These are phyloP conservation scores for Pollicipes pollicipes DNA, from an alignment of 1,140 invertebrate genomes.

Conservation along the genomic window DNA sequence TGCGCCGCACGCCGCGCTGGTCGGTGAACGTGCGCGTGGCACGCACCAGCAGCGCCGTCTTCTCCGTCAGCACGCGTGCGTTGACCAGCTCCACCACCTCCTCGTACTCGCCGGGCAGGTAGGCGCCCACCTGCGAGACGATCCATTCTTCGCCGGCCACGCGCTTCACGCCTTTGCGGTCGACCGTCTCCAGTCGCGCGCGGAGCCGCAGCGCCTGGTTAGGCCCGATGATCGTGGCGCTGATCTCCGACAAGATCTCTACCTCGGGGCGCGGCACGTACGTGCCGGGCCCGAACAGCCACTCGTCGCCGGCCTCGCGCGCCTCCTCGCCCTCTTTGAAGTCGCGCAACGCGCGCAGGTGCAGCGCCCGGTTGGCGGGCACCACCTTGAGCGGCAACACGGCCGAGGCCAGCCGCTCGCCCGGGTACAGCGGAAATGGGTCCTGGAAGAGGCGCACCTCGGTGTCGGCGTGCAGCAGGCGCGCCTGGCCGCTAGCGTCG, in stretches of 20 bases:
- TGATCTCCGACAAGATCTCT: conserved; percentile 27
- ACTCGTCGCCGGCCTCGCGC: conserved; percentile 32
- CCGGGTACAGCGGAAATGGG: conserved; percentile 37
- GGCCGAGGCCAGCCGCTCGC: conserved; percentile 27
- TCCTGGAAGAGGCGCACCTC: conserved; percentile 34
- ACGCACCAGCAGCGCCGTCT: conserved; percentile 32
- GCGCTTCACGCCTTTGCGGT: conserved; percentile 26
- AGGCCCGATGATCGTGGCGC: conserved; percentile 28
- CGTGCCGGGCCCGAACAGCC: conserved; percentile 30
- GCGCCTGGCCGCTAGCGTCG: conserved; percentile 28
- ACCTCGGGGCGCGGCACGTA: conserved; percentile 34
- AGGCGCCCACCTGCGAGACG: conserved; percentile 31
- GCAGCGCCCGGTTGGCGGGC: conserved; percentile 28
- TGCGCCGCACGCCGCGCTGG: conserved; percentile 28
- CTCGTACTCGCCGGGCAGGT: conserved; percentile 35
- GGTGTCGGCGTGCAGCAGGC: conserved; percentile 30
- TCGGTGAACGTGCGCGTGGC: conserved; percentile 32
- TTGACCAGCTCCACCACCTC: conserved; percentile 30
- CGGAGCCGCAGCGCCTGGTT: conserved; percentile 32
- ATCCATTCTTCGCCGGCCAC: conserved; percentile 36
- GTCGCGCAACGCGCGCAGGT: conserved; percentile 27
- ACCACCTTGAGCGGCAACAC: conserved; percentile 31
- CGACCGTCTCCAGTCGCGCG: conserved; percentile 30
- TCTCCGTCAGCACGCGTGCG: conserved; percentile 12
- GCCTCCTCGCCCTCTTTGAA: conserved; percentile 28